phyloP scores from a whole-genome alignment of 2,113 vertebrate species.

The Mungos mungo region DNA sequence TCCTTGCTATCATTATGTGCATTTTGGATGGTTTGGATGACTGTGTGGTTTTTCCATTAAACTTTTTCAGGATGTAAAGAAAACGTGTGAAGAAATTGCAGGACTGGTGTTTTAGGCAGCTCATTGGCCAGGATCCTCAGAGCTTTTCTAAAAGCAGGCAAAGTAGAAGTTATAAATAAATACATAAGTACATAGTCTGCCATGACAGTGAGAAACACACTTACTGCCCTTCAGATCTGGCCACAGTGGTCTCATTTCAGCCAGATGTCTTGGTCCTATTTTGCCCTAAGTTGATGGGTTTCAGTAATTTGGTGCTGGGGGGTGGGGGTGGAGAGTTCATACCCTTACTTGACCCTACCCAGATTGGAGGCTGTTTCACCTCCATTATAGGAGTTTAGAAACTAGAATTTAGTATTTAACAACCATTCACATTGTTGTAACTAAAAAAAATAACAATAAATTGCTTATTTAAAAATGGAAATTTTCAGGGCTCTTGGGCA shows the following conservation, averaged over 20 bases:
- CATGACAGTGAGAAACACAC: background rate
- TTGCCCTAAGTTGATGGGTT: background rate
- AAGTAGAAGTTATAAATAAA: conserved; percentile 6
- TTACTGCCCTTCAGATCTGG: background rate
- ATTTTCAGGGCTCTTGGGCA: background rate
- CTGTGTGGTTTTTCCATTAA: background rate
- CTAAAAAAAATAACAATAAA: background rate
- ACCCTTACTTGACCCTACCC: background rate
- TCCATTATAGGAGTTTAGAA: background rate
- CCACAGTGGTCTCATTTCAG: background rate
- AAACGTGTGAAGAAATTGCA: background rate
- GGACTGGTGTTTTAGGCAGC: background rate
- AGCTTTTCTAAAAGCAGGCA: background rate
- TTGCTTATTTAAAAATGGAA: conserved; percentile 44
- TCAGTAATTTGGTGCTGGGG: conserved; percentile 1
- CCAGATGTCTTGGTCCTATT: background rate
- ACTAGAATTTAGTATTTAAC: conserved; percentile 34
- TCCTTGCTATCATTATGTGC: background rate
- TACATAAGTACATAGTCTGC: background rate
- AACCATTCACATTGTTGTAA: background rate
- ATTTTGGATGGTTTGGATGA: background rate
- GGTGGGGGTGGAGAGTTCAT: background rate
- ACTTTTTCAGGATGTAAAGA: background rate
- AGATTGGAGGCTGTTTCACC: background rate
- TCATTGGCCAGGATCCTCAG: background rate